Conservation (phyloP, 2,888 invertebrate species). For the Halocaridina rubra region DNA sequence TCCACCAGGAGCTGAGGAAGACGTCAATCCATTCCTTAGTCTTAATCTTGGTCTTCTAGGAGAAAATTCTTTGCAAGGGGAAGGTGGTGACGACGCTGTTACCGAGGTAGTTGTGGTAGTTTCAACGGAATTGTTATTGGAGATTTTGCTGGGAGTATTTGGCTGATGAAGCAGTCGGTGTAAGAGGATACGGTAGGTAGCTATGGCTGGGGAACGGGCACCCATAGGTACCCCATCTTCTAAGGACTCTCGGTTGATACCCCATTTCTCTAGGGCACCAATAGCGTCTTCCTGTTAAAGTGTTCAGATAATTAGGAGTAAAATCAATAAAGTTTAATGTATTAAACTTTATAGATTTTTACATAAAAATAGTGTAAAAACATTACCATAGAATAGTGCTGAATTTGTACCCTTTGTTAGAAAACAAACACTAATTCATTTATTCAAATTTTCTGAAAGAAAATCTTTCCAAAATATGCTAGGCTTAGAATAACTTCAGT, state of each 20-base stretch:
- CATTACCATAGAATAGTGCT: no score
- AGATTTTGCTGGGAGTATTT: background rate
- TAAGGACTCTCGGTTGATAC: conserved; percentile 4
- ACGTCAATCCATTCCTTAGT: background rate
- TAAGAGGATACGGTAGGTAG: conserved; percentile 43
- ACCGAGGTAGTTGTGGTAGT: background rate
- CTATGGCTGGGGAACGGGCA: conserved; percentile 36
- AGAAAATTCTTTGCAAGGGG: conserved; percentile 15
- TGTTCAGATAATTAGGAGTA: no score
- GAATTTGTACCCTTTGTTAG: no score
- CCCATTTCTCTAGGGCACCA: conserved; percentile 7
- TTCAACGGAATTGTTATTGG: conserved; percentile 1
- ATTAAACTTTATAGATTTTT: no score
- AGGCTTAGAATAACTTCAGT: no score
- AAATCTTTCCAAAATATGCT: no score
- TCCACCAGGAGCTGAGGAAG: background rate
- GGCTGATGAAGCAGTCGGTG: conserved; percentile 22
- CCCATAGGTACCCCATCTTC: conserved; percentile 19
- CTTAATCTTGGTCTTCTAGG: background rate
- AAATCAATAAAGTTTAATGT: no score
- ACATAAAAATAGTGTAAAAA: no score
- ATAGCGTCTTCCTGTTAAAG: conserved; percentile 39
- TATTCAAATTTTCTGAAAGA: no score
- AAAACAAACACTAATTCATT: no score
- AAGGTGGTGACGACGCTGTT: conserved; percentile 1